Percentiles rank a stretch among this genome's conserved stretches.
phyloP scores from a whole-genome alignment of 1,140 invertebrate species.

The Bombus waltoni region DNA sequence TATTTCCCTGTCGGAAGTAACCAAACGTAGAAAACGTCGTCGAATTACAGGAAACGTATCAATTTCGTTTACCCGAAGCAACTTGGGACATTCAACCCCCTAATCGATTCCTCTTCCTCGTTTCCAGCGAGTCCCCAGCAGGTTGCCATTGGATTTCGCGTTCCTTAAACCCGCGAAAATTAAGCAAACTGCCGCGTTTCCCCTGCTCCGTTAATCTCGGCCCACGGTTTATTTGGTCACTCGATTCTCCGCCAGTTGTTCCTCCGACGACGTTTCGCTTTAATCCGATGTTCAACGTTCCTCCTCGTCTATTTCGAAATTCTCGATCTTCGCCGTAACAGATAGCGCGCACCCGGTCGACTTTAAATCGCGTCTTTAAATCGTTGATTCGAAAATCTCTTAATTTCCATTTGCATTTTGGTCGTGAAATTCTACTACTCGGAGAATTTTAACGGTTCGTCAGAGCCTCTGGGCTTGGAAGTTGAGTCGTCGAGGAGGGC shows the following conservation, averaged over 20 bases:
- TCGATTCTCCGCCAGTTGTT: not conserved
- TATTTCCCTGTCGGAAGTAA: too few species aligned
- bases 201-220: constrained; percentile 10
- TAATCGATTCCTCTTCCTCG: constrained; percentile 8
- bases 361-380: too few species aligned
- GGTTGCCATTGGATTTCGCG: constrained; percentile 10
- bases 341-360: too few species aligned
- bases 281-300: not conserved
- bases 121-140: not conserved
- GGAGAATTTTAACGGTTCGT: too few species aligned
- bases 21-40: not conserved
- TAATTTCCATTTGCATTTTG: too few species aligned
- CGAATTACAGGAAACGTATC: not conserved
- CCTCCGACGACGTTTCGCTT: not conserved
- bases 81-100: not conserved
- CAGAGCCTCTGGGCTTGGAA: too few species aligned
- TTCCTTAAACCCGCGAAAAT: constrained; percentile 41
- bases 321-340: not conserved
- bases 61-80: not conserved
- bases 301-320: not conserved
- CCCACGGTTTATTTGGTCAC: constrained; percentile 31
- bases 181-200: constrained; percentile 45
- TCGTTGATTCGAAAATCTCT: too few species aligned
- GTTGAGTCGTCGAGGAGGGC: too few species aligned
- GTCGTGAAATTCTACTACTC: too few species aligned